Evolutionary conservation across 2,888 invertebrate species (phyloP).

Genomic region (Cerastis rubricosa): DNA sequence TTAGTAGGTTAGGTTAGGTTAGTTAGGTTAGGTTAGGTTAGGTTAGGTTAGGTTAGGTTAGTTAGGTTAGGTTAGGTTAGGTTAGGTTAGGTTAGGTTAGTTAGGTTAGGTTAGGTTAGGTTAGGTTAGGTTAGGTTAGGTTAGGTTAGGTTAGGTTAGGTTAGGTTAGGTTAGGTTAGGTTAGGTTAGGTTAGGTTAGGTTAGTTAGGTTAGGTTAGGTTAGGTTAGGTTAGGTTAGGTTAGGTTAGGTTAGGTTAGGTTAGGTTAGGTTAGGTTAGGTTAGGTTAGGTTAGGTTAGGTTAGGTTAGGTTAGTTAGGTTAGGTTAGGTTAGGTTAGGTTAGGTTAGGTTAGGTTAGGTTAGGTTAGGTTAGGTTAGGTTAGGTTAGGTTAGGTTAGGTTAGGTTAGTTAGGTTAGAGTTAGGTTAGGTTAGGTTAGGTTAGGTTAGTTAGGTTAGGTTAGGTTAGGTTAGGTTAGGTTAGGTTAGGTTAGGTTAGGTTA

Average conservation of each 20-base stretch:
- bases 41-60: constrained; percentile 45
- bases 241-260: constrained; percentile 48
- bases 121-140: constrained; percentile 6
- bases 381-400: constrained; percentile 60
- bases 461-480: constrained; percentile 14
- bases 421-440: constrained; percentile 55
- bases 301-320: constrained; percentile 53
- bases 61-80: constrained; percentile 45
- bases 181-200: constrained; percentile 5
- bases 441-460: constrained; percentile 46
- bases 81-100: constrained; percentile 24
- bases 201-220: not conserved
- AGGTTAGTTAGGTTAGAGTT: constrained; percentile 57
- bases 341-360: constrained; percentile 58
- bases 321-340: constrained; percentile 46
- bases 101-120: constrained; percentile 10
- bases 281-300: constrained; percentile 52
- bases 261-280: constrained; percentile 53
- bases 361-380: constrained; percentile 59
- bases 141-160: constrained; percentile 6
- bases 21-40: constrained; percentile 47
- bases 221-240: constrained; percentile 52
- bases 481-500: constrained; percentile 45
- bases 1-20: too few relatives aligned
- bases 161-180: constrained; percentile 6